Evolutionary conservation across 2,888 invertebrate genomes (phyloP), one percentile per base, ranked within the genome.

Genomic region (Calameuta pallipes): DNA sequence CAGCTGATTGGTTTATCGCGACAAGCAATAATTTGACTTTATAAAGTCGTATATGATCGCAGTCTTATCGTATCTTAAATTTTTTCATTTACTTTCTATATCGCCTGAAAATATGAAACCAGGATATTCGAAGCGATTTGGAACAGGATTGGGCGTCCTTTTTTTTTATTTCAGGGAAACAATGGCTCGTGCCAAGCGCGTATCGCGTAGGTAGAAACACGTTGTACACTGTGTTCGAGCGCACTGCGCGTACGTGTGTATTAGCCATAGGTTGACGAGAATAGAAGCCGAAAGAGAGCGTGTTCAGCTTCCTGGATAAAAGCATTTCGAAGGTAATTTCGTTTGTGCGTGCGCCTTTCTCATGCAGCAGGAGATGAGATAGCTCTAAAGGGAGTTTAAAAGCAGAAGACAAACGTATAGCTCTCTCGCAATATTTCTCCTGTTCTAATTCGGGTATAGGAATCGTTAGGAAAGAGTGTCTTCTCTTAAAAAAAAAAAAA

Each of bases 261-360:
- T 56, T 56, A 56, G 23, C 56, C 56, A 56, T 56, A 56, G 56
- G 23, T 56, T 6, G 56, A 9, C 71, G 34, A 34, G 34, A 71
- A 71, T 71, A 71, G 71, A 33, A 31, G 71, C 71, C 33, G 71
- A 71, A 71, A 71, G 71, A 71, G 56, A 56, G 56, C 23, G 56
- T 56, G 23, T 6, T 56, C 23, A 56, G 71, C 31, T 71, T 71
- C 71, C 71, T 34, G 71, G 71, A 71, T 71, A 71, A 71, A 71
- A 71, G 71, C 71, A 34, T 12, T 31, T 31, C 56, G 56, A 56
- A 56, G 56, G 23, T 56, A 23, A 56, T 56, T 56, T 56, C 56
- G 56, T 56, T 56, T 56, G 56, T 56, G 56, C 56, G 56, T 56
- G 56, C 56, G 56, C 23, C 56, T 56, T 56, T 56, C 56, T 23